Percentiles rank a stretch among this genome's conserved stretches.
phyloP scores from a whole-genome alignment of 2,797 vertebrate species.

The Yasuhikotakia modesta region DNA sequence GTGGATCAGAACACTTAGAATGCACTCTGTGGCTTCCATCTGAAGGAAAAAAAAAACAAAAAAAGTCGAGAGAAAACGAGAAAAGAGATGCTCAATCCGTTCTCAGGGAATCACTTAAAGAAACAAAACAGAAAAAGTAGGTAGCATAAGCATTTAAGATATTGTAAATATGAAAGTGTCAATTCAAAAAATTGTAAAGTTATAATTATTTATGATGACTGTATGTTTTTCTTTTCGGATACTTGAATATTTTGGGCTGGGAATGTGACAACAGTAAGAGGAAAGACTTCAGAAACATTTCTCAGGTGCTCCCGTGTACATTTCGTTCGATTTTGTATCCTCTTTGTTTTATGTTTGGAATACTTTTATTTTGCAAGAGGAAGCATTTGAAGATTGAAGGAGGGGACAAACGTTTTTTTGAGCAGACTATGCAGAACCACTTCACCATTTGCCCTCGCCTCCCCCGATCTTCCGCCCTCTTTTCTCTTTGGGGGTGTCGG shows the following conservation, averaged over 20 bases:
- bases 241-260: conserved; percentile 86
- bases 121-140: conserved; percentile 87
- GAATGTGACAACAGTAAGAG: conserved; percentile 75
- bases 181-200: conserved; percentile 99
- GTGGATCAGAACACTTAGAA: conserved; percentile 57
- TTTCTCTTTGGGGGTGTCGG: conserved; percentile 40
- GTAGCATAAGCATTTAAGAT: conserved; percentile 96
- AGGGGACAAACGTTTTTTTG: conserved; percentile 72
- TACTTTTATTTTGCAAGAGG: conserved; percentile 71
- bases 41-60: conserved; percentile 56
- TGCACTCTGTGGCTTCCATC: conserved; percentile 60
- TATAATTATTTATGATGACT: conserved; percentile 98
- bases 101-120: conserved; percentile 99
- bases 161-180: conserved; percentile 99
- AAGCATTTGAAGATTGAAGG: conserved; percentile 63
- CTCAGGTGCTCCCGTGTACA: conserved; percentile 92
- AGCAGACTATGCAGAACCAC: conserved; percentile 83
- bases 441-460: conserved; percentile 58
- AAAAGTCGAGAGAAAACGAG: conserved; percentile 77
- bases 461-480: conserved; percentile 43
- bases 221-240: conserved; percentile 81
- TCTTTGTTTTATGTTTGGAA: conserved; percentile 57
- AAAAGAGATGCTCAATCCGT: conserved; percentile 83
- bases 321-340: conserved; percentile 64
- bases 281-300: conserved; percentile 86